These are phyloP conservation scores for Zaprionus lineosus DNA, from an alignment of 2,888 invertebrate genomes.

Conservation along the genomic window DNA sequence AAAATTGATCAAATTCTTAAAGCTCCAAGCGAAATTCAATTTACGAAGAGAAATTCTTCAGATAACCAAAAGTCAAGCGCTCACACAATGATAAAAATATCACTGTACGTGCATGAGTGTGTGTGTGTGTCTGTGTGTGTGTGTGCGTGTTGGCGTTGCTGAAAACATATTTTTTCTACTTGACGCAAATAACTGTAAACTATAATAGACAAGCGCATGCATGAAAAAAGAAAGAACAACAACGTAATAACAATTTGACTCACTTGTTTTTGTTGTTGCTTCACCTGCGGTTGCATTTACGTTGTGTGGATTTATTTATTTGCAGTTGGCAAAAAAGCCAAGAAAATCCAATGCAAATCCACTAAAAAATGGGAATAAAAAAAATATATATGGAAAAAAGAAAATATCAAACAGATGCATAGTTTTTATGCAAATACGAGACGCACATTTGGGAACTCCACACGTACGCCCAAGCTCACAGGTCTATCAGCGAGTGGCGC, in stretches of 20 bases:
- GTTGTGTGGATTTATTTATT: slow-evolving; percentile 66
- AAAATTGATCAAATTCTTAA: no score
- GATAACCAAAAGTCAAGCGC: no score
- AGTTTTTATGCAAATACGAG: slow-evolving; percentile 63
- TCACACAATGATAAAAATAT: no score
- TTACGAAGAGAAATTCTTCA: no score
- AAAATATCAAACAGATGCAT: slow-evolving; percentile 43
- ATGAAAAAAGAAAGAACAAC: slow-evolving; percentile 3
- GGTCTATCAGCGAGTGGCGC: slow-evolving; percentile 2
- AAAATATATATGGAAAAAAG: slow-evolving; percentile 1
- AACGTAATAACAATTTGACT: slow-evolving; percentile 21
- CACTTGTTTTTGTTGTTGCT: slow-evolving; percentile 11
- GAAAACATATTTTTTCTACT: slow-evolving; percentile 17
- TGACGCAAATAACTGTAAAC: slow-evolving; percentile 49
- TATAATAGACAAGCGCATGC: slow-evolving; percentile 13
- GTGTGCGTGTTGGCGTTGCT: slow-evolving; percentile 5
- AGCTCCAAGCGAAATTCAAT: no score
- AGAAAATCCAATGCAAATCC: slow-evolving; percentile 37
- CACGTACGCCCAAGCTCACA: slow-evolving; percentile 23
- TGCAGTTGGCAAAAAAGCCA: slow-evolving; percentile 15
- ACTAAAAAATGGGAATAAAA: slow-evolving; percentile 26
- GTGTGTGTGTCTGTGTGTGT: no score
- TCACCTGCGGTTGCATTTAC: slow-evolving; percentile 46
- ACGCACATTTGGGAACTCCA: slow-evolving; percentile 43
- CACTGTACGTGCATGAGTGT: no score